Conservation (phyloP, 2,797 vertebrate genomes). For the Buceros bicornis region DNA sequence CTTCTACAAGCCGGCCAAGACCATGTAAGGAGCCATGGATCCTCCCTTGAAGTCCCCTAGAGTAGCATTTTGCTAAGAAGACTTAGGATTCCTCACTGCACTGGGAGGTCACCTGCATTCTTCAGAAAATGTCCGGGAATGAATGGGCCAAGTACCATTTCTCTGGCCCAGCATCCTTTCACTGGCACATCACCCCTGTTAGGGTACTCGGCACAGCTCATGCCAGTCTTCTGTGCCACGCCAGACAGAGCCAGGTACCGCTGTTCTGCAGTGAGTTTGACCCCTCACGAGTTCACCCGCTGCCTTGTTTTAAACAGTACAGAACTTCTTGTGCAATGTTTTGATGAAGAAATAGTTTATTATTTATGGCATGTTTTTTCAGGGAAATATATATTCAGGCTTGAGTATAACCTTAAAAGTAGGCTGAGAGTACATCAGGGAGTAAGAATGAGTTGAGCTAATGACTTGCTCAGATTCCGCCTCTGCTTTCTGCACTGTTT, state of each 20-base stretch:
- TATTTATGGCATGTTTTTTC: conserved; percentile 51
- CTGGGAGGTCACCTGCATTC: rapidly evolving
- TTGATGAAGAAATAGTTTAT: conserved; percentile 5
- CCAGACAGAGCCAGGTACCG: not conserved
- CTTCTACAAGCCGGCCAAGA: not conserved
- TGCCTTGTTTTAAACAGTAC: not conserved
- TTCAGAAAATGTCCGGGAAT: not conserved
- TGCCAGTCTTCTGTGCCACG: rapidly evolving
- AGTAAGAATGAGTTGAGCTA: conserved; percentile 16
- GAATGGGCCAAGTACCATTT: not conserved
- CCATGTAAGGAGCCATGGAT: not conserved
- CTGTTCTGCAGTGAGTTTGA: not conserved
- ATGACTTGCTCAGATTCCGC: conserved; percentile 8
- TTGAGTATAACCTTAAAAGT: conserved; percentile 34
- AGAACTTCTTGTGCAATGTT: not conserved
- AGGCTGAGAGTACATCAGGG: conserved; percentile 26
- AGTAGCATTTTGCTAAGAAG: not conserved
- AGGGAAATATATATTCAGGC: not conserved
- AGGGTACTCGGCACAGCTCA: rapidly evolving
- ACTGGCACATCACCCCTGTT: rapidly evolving
- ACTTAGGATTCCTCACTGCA: rapidly evolving
- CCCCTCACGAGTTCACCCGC: not conserved
- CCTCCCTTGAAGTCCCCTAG: not conserved
- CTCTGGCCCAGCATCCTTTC: not conserved
- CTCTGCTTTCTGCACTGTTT: not conserved